Percentiles rank a stretch among this genome's conserved stretches.
Evolutionary conservation across 2,113 vertebrate genomes (phyloP).

Genomic region (Craseonycteris thonglongyai): DNA sequence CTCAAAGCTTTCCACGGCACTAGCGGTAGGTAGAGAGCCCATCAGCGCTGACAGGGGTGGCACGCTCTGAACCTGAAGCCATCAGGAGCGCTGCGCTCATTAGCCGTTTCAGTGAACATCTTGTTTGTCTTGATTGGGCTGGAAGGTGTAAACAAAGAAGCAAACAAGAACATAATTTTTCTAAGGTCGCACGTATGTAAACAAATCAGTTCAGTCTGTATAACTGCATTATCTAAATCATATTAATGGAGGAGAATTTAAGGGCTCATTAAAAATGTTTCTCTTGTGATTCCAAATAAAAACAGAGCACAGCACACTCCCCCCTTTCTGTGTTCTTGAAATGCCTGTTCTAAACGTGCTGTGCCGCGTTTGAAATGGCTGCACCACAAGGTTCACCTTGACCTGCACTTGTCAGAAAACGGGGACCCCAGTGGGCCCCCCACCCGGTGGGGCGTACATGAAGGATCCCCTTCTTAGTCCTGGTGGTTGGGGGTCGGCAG

Average conservation of each 20-base stretch:
- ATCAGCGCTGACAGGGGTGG: slow-evolving; percentile 41
- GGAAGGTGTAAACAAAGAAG: slow-evolving; percentile 54
- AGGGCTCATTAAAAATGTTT: slow-evolving; percentile 30
- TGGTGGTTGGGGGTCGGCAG: not conserved
- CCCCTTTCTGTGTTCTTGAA: not conserved
- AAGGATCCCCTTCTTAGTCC: no score
- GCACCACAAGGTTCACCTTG: not conserved
- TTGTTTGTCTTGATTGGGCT: slow-evolving; percentile 50
- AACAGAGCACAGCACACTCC: not conserved
- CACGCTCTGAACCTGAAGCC: slow-evolving; percentile 43
- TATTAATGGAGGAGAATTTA: slow-evolving; percentile 28
- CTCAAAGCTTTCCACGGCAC: slow-evolving; percentile 44
- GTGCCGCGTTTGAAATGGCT: not conserved
- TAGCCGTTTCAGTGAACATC: slow-evolving; percentile 44
- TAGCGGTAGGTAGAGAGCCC: slow-evolving; percentile 30
- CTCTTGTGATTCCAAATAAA: slow-evolving; percentile 39
- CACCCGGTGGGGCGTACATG: not conserved
- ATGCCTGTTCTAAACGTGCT: not conserved
- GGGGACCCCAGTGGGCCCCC: no score
- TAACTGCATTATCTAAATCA: slow-evolving; percentile 41
- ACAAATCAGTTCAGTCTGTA: slow-evolving; percentile 34
- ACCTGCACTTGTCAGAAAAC: not conserved
- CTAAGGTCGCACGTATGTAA: slow-evolving; percentile 39
- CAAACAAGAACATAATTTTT: slow-evolving; percentile 24
- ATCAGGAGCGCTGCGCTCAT: not conserved